Evolutionary conservation across 2,797 vertebrate genomes (phyloP).

Genomic region (Pampus argenteus): DNA sequence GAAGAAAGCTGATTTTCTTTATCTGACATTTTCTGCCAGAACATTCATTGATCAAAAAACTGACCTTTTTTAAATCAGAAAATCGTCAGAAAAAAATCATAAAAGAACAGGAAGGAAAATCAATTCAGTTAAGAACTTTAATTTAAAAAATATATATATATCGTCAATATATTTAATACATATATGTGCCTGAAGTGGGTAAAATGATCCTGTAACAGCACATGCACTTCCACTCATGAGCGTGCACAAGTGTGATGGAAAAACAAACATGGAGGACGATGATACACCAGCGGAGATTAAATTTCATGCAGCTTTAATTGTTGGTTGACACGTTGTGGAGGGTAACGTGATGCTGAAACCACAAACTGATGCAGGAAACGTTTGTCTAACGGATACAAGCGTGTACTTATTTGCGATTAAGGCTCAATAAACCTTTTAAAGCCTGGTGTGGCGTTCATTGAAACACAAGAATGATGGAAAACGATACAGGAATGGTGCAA

Average conservation of each 20-base stretch:
- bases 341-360: background rate
- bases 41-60: conserved; percentile 30
- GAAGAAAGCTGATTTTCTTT: conserved; percentile 23
- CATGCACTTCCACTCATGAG: no score
- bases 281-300: background rate
- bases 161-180: no score
- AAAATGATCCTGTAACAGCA: no score
- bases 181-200: no score
- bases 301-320: background rate
- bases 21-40: conserved; percentile 27
- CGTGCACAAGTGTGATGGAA: no score
- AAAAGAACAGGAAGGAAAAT: conserved; percentile 3
- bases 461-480: background rate
- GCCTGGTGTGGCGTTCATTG: background rate
- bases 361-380: background rate
- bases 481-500: background rate
- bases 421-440: background rate
- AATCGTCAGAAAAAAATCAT: conserved; percentile 12
- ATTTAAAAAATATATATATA: background rate
- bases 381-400: background rate
- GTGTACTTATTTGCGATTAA: background rate
- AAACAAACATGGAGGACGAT: background rate
- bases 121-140: background rate
- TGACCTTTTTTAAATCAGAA: background rate
- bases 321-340: background rate